phyloP scores from a whole-genome alignment of 2,797 vertebrate genomes.

The Phaenicophaeus curvirostris region DNA sequence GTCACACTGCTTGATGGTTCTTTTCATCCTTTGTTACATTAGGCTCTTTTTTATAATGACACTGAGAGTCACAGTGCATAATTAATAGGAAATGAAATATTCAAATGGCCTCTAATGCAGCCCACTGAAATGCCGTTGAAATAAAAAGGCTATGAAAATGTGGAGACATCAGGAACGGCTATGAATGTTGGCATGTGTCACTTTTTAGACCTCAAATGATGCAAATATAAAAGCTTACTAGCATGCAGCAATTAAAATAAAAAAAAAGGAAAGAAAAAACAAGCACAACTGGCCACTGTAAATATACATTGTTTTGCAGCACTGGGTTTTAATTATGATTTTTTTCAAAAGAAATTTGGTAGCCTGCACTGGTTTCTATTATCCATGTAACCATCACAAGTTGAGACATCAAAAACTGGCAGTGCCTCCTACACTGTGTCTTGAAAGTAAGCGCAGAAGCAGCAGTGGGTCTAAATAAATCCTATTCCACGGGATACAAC shows the following conservation, averaged over 20 bases:
- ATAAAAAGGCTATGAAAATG: slow-evolving; percentile 88
- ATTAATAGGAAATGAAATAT: slow-evolving; percentile 99
- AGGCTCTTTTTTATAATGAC: slow-evolving; percentile 99
- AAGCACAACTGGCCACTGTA: slow-evolving; percentile 67
- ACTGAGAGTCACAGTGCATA: slow-evolving; percentile 99
- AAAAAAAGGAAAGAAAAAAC: slow-evolving; percentile 52
- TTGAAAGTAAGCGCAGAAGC: slow-evolving; percentile 48
- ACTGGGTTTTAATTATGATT: slow-evolving; percentile 48
- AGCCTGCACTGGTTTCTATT: slow-evolving; percentile 65
- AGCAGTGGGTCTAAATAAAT: slow-evolving; percentile 64
- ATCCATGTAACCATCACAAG: slow-evolving; percentile 62
- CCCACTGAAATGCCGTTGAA: slow-evolving; percentile 94
- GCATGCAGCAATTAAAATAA: slow-evolving; percentile 70
- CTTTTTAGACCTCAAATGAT: slow-evolving; percentile 91
- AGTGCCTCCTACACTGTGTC: slow-evolving; percentile 44
- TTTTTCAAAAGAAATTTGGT: background rate
- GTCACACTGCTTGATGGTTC: slow-evolving; percentile 90
- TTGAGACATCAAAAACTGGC: slow-evolving; percentile 76
- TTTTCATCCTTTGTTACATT: slow-evolving; percentile 99
- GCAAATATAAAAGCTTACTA: slow-evolving; percentile 88
- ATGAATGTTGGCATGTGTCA: slow-evolving; percentile 94
- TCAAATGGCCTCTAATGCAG: slow-evolving; percentile 99
- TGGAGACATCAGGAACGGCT: slow-evolving; percentile 87
- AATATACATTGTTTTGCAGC: slow-evolving; percentile 72
- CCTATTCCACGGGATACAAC: slow-evolving; percentile 43